phyloP scores from a whole-genome alignment of 1,140 invertebrate species.

The Aporrectodea caliginosa region DNA sequence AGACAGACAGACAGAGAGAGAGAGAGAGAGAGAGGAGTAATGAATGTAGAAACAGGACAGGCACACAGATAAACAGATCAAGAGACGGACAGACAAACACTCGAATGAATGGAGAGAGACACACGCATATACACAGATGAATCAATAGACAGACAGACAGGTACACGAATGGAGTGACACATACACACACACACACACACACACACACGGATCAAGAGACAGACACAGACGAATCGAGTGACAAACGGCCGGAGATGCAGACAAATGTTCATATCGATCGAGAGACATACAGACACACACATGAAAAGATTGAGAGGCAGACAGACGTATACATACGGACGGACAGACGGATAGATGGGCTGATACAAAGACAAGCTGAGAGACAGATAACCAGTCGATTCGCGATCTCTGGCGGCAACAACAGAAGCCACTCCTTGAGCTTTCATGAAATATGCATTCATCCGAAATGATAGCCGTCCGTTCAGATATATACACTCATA shows the following conservation, averaged over 20 bases:
- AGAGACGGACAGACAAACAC: background rate
- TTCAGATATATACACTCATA: background rate
- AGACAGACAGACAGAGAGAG: background rate
- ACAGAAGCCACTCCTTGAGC: background rate
- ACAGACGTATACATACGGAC: slow-evolving; percentile 29
- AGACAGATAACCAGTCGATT: too few species aligned
- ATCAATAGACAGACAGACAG: background rate
- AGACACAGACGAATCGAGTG: slow-evolving; percentile 5
- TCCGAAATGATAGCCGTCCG: too few species aligned
- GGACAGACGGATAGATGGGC: slow-evolving; percentile 32
- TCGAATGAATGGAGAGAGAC: background rate
- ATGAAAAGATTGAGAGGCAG: background rate
- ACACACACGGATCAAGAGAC: background rate
- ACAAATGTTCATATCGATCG: background rate
- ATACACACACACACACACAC: background rate
- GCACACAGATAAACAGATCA: background rate
- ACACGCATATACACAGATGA: background rate
- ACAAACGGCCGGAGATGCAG: slow-evolving; percentile 13
- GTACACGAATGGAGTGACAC: background rate
- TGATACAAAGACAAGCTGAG: slow-evolving; percentile 7
- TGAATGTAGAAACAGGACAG: background rate
- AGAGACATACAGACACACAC: slow-evolving; percentile 8
- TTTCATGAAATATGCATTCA: background rate
- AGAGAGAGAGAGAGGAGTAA: background rate
- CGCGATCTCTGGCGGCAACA: background rate